phyloP scores from a whole-genome alignment of 2,888 invertebrate genomes.

The Epirrita christyi region DNA sequence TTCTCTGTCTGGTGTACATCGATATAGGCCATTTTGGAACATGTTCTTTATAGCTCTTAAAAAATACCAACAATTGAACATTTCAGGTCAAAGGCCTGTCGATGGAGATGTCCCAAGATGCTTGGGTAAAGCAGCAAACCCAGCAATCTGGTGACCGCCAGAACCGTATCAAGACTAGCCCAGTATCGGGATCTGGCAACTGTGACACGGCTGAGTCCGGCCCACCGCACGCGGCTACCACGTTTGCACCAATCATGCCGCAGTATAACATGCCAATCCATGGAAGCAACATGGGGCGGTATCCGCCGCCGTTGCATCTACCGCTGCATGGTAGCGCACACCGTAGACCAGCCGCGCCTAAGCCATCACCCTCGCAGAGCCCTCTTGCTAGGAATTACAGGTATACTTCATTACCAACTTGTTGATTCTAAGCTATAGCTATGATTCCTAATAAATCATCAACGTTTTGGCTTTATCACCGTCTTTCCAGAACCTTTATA shows the following conservation, averaged over 20 bases:
- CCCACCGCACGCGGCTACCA: slow-evolving; percentile 68
- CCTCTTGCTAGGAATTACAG: slow-evolving; percentile 84
- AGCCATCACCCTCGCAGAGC: slow-evolving; percentile 81
- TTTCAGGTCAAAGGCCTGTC: slow-evolving; percentile 80
- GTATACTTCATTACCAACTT: slow-evolving; percentile 48
- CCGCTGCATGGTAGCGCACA: slow-evolving; percentile 82
- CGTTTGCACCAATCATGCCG: slow-evolving; percentile 76
- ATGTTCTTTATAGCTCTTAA: background rate
- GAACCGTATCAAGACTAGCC: slow-evolving; percentile 77
- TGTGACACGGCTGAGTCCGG: slow-evolving; percentile 86
- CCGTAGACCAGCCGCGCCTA: slow-evolving; percentile 76
- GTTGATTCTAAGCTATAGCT: background rate
- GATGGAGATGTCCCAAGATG: slow-evolving; percentile 81
- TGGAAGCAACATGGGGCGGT: slow-evolving; percentile 76
- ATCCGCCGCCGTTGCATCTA: slow-evolving; percentile 85
- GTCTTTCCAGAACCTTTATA: too few species aligned
- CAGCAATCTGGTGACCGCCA: slow-evolving; percentile 74
- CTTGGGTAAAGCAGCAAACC: slow-evolving; percentile 80
- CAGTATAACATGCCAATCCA: slow-evolving; percentile 72
- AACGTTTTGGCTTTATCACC: too few species aligned
- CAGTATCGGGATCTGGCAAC: slow-evolving; percentile 73
- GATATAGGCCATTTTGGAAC: too few species aligned
- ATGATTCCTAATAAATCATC: too few species aligned
- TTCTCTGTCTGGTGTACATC: too few species aligned
- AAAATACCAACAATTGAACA: background rate